Evolutionary conservation across 2,113 vertebrate genomes (phyloP), one percentile per base, ranked within the genome.

Genomic region (Neolamprologus sp.): DNA sequence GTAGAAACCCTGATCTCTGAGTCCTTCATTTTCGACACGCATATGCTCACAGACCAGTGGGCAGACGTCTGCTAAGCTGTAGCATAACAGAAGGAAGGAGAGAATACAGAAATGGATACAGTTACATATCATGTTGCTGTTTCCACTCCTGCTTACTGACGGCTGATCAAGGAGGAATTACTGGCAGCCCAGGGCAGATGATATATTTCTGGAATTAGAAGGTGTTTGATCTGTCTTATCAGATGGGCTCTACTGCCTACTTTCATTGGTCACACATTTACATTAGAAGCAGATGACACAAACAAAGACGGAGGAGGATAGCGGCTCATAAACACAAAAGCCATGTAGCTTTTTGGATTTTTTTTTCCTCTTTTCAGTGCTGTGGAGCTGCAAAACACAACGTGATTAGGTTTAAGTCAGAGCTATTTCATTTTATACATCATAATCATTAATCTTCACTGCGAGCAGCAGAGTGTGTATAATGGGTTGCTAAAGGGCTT

Each of bases 101-200:
- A 84, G 68, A 82, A 47, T 71, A 26, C 81, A 33, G 57, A 65
- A 26, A 82, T 7, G 19, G 60, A 26, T 65, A 23, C 26, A 71
- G 58, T 80, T 73, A 7, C 60, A 81, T 37, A 26, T 89, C 87
- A 84, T 58, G 16, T 26, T 68, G 80, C 75, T 55, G 84, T 68
- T 88, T 82, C 21, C 80, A 51, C 33, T 37, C 79, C 75, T 28
- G 75, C 19, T 57, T 68, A 58, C 28, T 45, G 82, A 87, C 60
- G 65, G 83, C 7, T 85, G 87, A 91, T 93, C 75, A 88, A 82
- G 85, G 19, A 82, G 19, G 87, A 81, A 89, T 91, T 93, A 83
- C 51, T 81, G 55, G 88, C 4, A 28, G 83, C 92, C 42, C 5
- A 10, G 71, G 80, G 91, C 80, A 47, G 71, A 78, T 89, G 78